Conservation (phyloP, 1,140 invertebrate species). For the Scaptodrosophila lebanonensis region DNA sequence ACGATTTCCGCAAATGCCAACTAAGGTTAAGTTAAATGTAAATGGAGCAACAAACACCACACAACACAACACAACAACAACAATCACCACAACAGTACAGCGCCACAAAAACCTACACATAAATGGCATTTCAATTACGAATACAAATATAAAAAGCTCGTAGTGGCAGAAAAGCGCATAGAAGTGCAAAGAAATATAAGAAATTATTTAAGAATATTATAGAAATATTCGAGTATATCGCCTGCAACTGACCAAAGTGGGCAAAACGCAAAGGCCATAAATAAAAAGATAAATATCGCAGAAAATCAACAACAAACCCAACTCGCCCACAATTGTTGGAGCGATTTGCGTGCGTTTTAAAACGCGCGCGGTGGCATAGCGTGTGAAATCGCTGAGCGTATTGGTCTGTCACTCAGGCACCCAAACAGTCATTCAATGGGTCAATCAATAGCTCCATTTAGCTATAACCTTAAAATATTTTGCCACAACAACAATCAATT, state of each 20-base stretch:
- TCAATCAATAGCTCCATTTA: constrained; percentile 25
- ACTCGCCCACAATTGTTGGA: constrained; percentile 24
- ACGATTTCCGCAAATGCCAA: constrained; percentile 60
- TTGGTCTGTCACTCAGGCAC: constrained; percentile 20
- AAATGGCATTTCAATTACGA: too few relatives aligned
- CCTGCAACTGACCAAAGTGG: constrained; percentile 33
- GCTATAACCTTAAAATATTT: constrained; percentile 55
- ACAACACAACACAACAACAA: constrained; percentile 11
- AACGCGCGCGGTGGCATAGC: constrained; percentile 27
- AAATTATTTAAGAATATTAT: constrained; percentile 7
- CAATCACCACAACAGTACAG: constrained; percentile 10
- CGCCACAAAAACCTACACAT: constrained; percentile 28
- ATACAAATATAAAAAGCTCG: constrained; percentile 7
- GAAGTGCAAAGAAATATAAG: constrained; percentile 1
- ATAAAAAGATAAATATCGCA: constrained; percentile 18
- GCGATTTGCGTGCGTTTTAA: constrained; percentile 29
- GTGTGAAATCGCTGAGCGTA: constrained; percentile 4
- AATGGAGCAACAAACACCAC: constrained; percentile 45
- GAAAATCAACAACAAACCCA: constrained; percentile 13
- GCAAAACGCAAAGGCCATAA: constrained; percentile 12
- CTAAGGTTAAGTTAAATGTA: constrained; percentile 59
- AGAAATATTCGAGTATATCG: constrained; percentile 5
- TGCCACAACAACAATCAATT: constrained; percentile 38
- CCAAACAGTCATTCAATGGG: constrained; percentile 44
- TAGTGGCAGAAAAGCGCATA: constrained; percentile 14